Evolutionary conservation across 2,888 invertebrate genomes (phyloP).

Genomic region (Epirrhoe tristata): DNA sequence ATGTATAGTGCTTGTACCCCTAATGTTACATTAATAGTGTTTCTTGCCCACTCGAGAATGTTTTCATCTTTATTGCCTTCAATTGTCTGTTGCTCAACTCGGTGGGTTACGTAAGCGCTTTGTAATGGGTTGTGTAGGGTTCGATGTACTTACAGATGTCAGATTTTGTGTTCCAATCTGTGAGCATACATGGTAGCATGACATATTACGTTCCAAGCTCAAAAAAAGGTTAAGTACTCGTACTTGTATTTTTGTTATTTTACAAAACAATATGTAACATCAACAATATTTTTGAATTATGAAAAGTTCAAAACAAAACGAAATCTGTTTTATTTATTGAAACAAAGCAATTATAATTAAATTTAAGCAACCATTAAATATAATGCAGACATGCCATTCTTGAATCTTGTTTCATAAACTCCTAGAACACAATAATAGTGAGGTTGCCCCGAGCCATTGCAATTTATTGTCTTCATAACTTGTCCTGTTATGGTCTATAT

Average conservation of each 20-base stretch:
- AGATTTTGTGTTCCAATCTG: slow-evolving; percentile 35
- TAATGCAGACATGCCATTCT: slow-evolving; percentile 8
- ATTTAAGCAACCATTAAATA: neutral
- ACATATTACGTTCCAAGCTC: neutral
- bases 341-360: neutral
- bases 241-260: neutral
- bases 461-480: slow-evolving; percentile 58
- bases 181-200: slow-evolving; percentile 4
- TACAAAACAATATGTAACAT: neutral
- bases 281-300: neutral
- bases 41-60: slow-evolving; percentile 70
- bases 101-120: slow-evolving; percentile 69
- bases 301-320: too few species aligned
- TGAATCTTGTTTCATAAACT: slow-evolving; percentile 16
- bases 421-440: slow-evolving; percentile 46
- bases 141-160: slow-evolving; percentile 66
- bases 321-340: neutral
- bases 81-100: slow-evolving; percentile 78
- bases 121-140: slow-evolving; percentile 67
- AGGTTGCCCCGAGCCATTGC: slow-evolving; percentile 46
- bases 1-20: slow-evolving; percentile 54
- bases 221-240: neutral
- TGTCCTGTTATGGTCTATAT: neutral
- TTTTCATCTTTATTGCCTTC: slow-evolving; percentile 76
- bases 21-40: slow-evolving; percentile 71